Conservation (phyloP, 1,140 invertebrate genomes). For the Hesperophylax magnus region DNA sequence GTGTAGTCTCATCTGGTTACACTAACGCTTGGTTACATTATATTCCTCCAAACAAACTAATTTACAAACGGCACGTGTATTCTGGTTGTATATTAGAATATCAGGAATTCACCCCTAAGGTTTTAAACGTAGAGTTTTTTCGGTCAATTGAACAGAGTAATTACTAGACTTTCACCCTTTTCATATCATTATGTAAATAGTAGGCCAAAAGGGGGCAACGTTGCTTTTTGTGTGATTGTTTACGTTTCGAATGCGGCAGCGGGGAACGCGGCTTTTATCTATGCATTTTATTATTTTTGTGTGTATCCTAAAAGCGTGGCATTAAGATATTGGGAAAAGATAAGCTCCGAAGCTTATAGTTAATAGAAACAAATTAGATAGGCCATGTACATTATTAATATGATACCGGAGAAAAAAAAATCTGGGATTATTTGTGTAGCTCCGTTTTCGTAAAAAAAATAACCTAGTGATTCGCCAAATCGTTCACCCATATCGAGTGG, state of each 20-base stretch:
- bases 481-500: too few relatives aligned
- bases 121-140: slow-evolving; percentile 18
- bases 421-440: too few relatives aligned
- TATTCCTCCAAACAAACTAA: too few relatives aligned
- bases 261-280: background rate
- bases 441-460: too few relatives aligned
- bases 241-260: background rate
- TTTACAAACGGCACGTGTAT: too few relatives aligned
- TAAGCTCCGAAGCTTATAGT: background rate
- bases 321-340: background rate
- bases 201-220: background rate
- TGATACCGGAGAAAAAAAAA: too few relatives aligned
- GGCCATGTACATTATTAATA: background rate
- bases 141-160: slow-evolving; percentile 43
- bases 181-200: slow-evolving; percentile 23
- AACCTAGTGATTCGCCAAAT: too few relatives aligned
- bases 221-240: slow-evolving; percentile 13
- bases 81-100: too few relatives aligned
- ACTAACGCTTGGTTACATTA: too few relatives aligned
- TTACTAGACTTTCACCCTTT: slow-evolving; percentile 29
- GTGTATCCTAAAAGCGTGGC: background rate
- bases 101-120: background rate
- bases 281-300: background rate
- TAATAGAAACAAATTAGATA: background rate
- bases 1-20: too few relatives aligned